Evolutionary conservation across 2,797 vertebrate genomes (phyloP).

Genomic region (Cyclopterus lumpus): DNA sequence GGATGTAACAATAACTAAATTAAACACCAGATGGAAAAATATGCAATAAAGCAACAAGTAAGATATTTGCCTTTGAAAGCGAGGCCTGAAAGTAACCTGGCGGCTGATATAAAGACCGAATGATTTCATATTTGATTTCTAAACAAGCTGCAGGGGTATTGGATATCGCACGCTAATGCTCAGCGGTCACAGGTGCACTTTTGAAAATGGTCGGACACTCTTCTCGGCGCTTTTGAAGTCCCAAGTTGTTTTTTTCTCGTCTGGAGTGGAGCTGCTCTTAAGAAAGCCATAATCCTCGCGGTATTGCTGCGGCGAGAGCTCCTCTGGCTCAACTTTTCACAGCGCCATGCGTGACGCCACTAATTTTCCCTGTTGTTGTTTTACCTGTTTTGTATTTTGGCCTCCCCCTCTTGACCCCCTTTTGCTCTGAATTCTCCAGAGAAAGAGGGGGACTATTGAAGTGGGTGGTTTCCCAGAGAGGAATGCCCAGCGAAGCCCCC

Average conservation of each 20-base stretch:
- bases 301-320: slow-evolving; percentile 74
- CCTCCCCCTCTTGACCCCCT: slow-evolving; percentile 39
- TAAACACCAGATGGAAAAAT: slow-evolving; percentile 53
- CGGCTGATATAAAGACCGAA: slow-evolving; percentile 69
- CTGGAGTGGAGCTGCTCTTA: slow-evolving; percentile 63
- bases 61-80: slow-evolving; percentile 71
- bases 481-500: slow-evolving; percentile 32
- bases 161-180: slow-evolving; percentile 73
- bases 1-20: slow-evolving; percentile 49
- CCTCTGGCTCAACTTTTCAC: slow-evolving; percentile 57
- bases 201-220: slow-evolving; percentile 65
- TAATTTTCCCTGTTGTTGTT: slow-evolving; percentile 79
- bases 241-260: slow-evolving; percentile 65
- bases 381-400: slow-evolving; percentile 82
- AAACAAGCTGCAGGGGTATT: slow-evolving; percentile 77
- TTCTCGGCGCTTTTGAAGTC: slow-evolving; percentile 74
- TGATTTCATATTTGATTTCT: slow-evolving; percentile 80
- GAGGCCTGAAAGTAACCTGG: slow-evolving; percentile 60
- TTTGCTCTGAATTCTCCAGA: slow-evolving; percentile 33
- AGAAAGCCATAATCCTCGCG: slow-evolving; percentile 74
- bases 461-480: slow-evolving; percentile 69
- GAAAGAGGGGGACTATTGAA: slow-evolving; percentile 49
- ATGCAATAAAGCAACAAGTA: slow-evolving; percentile 45
- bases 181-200: slow-evolving; percentile 67
- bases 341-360: slow-evolving; percentile 72